Evolutionary conservation across 2,797 vertebrate species (phyloP), one percentile per base, ranked within the genome.

Genomic region (Pampus argenteus): DNA sequence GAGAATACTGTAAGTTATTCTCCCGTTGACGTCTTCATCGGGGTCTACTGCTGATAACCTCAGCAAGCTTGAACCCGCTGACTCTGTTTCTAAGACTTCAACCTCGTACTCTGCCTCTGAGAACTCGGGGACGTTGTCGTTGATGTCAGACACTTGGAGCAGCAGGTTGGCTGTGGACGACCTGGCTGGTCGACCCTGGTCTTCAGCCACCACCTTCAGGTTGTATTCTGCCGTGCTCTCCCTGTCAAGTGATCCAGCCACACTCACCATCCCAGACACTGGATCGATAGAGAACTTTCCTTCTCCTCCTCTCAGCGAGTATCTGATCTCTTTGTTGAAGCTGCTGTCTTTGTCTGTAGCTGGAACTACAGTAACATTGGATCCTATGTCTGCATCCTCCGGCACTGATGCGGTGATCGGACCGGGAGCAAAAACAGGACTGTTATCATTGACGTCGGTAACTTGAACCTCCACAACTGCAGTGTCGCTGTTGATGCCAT

Each of bases 391-490:
- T 0, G 0, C 0, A 0, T 91, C 81, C 79, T 96, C 95, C 1
- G 2, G 6, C 26, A 95, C 6, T 0, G 34, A 15, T 20, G 51
- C 0, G 0, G 69, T 48, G 58, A 86, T 3, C 7, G n/a, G 78
- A 50, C 1, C 59, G 20, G 1, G 2, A 29, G 4, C 50, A 63
- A 96, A 95, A 36, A 79, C 65, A 0, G 95, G 95, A 29, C 72
- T 84, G 82, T 95, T 94, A 47, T 96, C 95, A 1, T 96, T 95
- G 83, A 95, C 9, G 11, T 95, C 95, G 1, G 73, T 85, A 42
- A 96, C 93, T 3, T 71, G 67, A 49, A 96, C 44, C 60, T 91
- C 47, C 34, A 95, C 92, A 0, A 58, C 78, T 5, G 94, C 88
- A 4, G 59, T 80, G 61, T 95, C 93, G 2, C 8, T 26, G 50